Percentiles rank a stretch among this genome's conserved stretches.
phyloP scores from a whole-genome alignment of 2,888 invertebrate species.

The Xanthia icteritia region DNA sequence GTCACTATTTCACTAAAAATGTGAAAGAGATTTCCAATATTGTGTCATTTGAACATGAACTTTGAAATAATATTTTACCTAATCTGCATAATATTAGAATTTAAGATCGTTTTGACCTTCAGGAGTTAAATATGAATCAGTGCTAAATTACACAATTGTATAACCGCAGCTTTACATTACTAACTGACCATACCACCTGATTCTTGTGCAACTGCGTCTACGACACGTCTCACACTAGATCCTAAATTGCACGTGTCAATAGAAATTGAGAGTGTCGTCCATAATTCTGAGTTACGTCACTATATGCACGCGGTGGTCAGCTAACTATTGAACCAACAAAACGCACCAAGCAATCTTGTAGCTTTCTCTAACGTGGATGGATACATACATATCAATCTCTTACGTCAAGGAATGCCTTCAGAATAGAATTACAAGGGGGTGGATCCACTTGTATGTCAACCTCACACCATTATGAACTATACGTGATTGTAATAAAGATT shows the following conservation, averaged over 20 bases:
- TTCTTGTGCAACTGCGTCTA: conserved; percentile 66
- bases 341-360: conserved; percentile 73
- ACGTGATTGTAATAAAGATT: conserved; percentile 65
- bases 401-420: conserved; percentile 68
- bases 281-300: conserved; percentile 81
- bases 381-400: conserved; percentile 77
- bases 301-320: conserved; percentile 69
- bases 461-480: conserved; percentile 69
- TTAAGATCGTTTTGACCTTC: conserved; percentile 24
- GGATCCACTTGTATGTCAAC: conserved; percentile 41
- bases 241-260: conserved; percentile 76
- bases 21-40: conserved; percentile 11
- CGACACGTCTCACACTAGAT: conserved; percentile 61
- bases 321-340: conserved; percentile 79
- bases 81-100: background rate
- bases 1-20: conserved; percentile 20
- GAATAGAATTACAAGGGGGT: conserved; percentile 56
- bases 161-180: conserved; percentile 12
- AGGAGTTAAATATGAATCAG: conserved; percentile 10
- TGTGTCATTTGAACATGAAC: conserved; percentile 10
- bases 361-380: conserved; percentile 82
- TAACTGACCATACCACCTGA: conserved; percentile 16
- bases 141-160: conserved; percentile 22
- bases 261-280: conserved; percentile 84
- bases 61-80: conserved; percentile 8